Percentiles rank a stretch among this genome's conserved stretches.
These are phyloP conservation scores for Eudemis profundana DNA, from an alignment of 2,888 invertebrate species.

Conservation along the genomic window DNA sequence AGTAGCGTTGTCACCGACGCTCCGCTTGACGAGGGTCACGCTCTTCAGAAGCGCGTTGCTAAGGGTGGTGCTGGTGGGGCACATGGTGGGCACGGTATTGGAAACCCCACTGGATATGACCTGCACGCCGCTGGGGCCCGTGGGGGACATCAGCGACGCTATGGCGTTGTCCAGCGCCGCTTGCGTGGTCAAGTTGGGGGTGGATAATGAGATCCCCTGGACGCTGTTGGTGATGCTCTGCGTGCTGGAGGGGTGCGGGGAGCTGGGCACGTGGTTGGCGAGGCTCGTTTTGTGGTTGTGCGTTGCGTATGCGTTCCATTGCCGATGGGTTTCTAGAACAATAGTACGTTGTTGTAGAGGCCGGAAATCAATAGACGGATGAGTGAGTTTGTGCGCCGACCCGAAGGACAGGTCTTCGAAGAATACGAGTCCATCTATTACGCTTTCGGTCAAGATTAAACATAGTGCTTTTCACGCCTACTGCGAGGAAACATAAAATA, in stretches of 20 bases:
- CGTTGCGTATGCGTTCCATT: conserved; percentile 73
- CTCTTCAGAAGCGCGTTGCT: conserved; percentile 72
- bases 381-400: too few species aligned
- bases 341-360: too few species aligned
- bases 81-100: conserved; percentile 56
- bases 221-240: conserved; percentile 75
- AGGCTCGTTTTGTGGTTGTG: conserved; percentile 59
- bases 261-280: conserved; percentile 61
- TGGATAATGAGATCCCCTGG: conserved; percentile 73
- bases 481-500: too few species aligned
- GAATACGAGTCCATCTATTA: too few species aligned
- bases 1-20: conserved; percentile 68
- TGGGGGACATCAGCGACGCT: conserved; percentile 77
- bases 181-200: conserved; percentile 68
- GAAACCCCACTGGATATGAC: conserved; percentile 75
- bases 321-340: conserved; percentile 73
- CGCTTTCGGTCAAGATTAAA: too few species aligned
- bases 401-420: too few species aligned
- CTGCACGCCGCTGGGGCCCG: conserved; percentile 65
- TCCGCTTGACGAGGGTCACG: conserved; percentile 77
- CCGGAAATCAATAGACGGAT: too few species aligned
- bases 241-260: conserved; percentile 66
- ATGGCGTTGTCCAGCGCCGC: conserved; percentile 76
- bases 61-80: conserved; percentile 56
- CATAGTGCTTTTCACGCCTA: too few species aligned